A percentile compares a stretch with the other conserved stretches of the same genome.
phyloP scores from a whole-genome alignment of 35 echinoderm and acorn worm species.

The Ophioderma brevispina region DNA sequence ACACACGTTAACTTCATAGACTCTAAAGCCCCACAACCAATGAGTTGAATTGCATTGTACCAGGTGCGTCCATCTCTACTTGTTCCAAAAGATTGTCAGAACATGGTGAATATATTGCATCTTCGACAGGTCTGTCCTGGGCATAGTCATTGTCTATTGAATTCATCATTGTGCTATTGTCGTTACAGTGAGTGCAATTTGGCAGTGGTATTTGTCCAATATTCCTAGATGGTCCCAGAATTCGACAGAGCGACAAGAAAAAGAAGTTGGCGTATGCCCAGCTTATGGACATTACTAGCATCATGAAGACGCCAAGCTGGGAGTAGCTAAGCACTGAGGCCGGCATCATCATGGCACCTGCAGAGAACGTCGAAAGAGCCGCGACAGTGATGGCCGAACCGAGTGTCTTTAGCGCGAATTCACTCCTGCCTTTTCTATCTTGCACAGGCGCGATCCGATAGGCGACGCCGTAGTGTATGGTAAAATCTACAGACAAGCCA shows the following conservation, averaged over 20 bases:
- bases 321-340: slow-evolving; percentile 57
- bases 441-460: slow-evolving; percentile 33
- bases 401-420: slow-evolving; percentile 40
- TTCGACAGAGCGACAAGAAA: slow-evolving; percentile 46
- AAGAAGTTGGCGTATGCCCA: slow-evolving; percentile 67
- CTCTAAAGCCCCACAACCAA: too few species aligned
- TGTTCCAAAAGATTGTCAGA: background rate
- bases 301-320: slow-evolving; percentile 67
- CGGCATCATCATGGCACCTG: slow-evolving; percentile 72
- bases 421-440: slow-evolving; percentile 30
- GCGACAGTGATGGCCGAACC: slow-evolving; percentile 61
- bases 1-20: too few species aligned
- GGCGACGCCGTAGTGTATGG: slow-evolving; percentile 77
- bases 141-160: background rate
- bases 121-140: background rate
- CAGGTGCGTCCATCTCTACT: background rate
- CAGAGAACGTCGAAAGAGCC: slow-evolving; percentile 63
- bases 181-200: background rate
- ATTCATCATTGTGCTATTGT: background rate
- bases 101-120: background rate
- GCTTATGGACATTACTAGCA: slow-evolving; percentile 64
- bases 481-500: slow-evolving; percentile 81
- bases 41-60: background rate
- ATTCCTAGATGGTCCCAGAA: slow-evolving; percentile 22
- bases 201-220: slow-evolving; percentile 14